Base-by-base conservation (phyloP, 37 sponge, comb jelly and placozoan species). In the Halisarca cf. caerulea region DNA sequence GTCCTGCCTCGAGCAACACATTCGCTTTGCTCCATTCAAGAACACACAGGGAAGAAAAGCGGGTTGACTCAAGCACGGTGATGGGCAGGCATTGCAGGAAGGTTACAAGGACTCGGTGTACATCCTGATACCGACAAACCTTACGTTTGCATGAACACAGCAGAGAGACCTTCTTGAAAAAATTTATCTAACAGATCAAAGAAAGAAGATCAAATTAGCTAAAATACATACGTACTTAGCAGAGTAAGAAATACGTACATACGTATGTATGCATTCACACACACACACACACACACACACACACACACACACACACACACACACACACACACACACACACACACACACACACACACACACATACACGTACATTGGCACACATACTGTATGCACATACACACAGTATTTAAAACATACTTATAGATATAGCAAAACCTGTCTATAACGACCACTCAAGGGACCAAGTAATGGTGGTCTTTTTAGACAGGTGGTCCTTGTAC, bases 131-230 rank as follows among this genome's bases (percentile, higher is more conserved):
- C 33, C 34, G 35, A 68, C 34, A 18, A 30, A 3, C 32, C 34
- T 68, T 68, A 34, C 69, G 69, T 34, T 74, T 74, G 24, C 77
- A 74, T 17, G 45, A 74, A 74, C 42, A 44, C 43, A 74, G 42
- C 21, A 44, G 42, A 23, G 77, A 74, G n/a, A 74, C 15, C 45
- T 74, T 74, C 77, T 74, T 74, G 77, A 74, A 43, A 41, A 74
- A 74, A 5, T 74, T 74, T 2, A 17, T 34, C 69, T 68, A 30
- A 59, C 60, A 59, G 15, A 27, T 68, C 15, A 8, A 68, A 68
- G 24, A 62, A 27, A 62, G 18, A 68, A 24, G 4, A 34, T 68
- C 34, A 68, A 1, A 68, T 30, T n/a, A n/a, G 33, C 37, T 17
- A 17, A 2, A 69, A n/a, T 28, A 28, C 3, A 35, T 7, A 69